Evolutionary conservation across 1,140 invertebrate genomes (phyloP).

Genomic region (Pseudomyrmex dendroicus): DNA sequence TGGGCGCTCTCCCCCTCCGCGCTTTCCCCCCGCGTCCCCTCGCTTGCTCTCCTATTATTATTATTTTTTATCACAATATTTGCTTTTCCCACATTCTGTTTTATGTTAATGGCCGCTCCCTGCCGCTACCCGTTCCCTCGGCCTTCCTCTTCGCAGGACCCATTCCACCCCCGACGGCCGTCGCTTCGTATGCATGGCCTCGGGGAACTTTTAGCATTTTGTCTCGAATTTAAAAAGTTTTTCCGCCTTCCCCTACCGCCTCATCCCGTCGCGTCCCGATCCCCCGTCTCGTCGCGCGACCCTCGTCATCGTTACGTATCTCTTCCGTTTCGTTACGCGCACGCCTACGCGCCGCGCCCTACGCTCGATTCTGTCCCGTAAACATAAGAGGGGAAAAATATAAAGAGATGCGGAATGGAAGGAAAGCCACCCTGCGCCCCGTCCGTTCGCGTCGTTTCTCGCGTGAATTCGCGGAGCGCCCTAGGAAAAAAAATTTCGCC

Average conservation of each 20-base stretch:
- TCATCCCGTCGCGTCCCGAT: conserved; percentile 33
- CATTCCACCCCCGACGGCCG: conserved; percentile 65
- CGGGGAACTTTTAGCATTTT: conserved; percentile 83
- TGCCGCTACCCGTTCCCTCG: conserved; percentile 39
- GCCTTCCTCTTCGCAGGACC: conserved; percentile 54
- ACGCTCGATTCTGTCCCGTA: conserved; percentile 51
- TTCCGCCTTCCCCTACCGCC: conserved; percentile 64
- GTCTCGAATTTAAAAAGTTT: conserved; percentile 82
- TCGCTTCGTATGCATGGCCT: conserved; percentile 80
- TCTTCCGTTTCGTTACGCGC: conserved; percentile 39
- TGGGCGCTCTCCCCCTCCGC: conserved; percentile 63
- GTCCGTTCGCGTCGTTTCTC: neutral
- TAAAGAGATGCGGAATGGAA: conserved; percentile 53
- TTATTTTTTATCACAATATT: conserved; percentile 85
- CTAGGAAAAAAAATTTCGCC: conserved; percentile 18
- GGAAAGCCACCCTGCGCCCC: conserved; percentile 12
- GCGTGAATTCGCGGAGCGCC: conserved; percentile 4
- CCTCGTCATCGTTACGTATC: conserved; percentile 40
- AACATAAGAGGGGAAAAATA: conserved; percentile 61
- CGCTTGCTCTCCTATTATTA: conserved; percentile 78
- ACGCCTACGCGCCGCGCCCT: conserved; percentile 42
- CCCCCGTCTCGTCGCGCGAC: conserved; percentile 16
- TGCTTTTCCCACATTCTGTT: conserved; percentile 83
- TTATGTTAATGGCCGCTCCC: conserved; percentile 82
- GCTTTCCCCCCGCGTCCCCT: neutral